phyloP scores from a whole-genome alignment of 2,113 vertebrate genomes.

The Odocoileus hemionus region DNA sequence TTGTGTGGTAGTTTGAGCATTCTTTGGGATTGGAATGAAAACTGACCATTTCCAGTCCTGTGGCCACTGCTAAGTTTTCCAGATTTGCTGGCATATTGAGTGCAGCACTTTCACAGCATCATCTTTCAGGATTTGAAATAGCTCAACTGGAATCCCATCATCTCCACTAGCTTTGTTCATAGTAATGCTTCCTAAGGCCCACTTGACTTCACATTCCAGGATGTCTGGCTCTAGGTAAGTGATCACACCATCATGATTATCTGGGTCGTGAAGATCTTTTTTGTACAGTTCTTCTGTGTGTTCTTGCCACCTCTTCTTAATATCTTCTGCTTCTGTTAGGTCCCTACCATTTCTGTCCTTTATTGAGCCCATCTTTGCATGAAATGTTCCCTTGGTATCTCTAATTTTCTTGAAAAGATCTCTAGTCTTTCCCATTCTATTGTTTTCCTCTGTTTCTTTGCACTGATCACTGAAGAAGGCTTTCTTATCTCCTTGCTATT shows the following conservation, averaged over 20 bases:
- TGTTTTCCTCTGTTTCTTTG: neutral
- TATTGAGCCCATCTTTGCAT: neutral
- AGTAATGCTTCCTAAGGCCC: too few relatives aligned
- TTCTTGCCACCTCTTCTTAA: neutral
- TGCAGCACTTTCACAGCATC: too few relatives aligned
- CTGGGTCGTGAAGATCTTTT: neutral
- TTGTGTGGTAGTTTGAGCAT: rapidly evolving
- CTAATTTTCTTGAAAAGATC: neutral
- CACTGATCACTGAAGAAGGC: neutral
- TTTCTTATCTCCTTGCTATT: neutral
- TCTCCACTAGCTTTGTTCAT: too few relatives aligned
- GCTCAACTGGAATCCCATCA: too few relatives aligned
- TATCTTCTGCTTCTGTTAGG: neutral
- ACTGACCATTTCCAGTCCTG: too few relatives aligned
- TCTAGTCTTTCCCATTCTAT: neutral
- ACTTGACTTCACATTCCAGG: neutral
- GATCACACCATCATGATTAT: neutral
- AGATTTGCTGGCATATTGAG: too few relatives aligned
- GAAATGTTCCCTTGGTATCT: neutral
- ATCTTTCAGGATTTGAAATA: too few relatives aligned
- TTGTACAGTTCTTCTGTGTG: neutral
- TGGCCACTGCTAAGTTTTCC: too few relatives aligned
- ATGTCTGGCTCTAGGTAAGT: neutral
- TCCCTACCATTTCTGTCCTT: neutral
- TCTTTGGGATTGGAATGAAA: neutral